phyloP scores from a whole-genome alignment of 2,888 invertebrate species.

The Temnothorax rugatulus region DNA sequence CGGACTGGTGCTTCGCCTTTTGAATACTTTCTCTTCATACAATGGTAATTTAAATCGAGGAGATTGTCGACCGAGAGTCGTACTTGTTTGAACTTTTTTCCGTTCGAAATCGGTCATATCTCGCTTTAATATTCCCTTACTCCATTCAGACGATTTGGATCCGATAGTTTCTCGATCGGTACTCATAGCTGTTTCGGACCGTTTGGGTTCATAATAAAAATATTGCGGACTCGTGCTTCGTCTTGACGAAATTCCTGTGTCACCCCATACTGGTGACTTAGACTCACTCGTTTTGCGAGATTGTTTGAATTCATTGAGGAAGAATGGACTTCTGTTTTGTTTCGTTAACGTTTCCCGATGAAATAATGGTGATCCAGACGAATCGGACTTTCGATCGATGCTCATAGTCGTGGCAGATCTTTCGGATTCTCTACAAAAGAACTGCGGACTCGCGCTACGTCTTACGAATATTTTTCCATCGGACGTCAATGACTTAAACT shows the following conservation, averaged over 20 bases:
- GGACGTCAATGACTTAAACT: conserved; percentile 36
- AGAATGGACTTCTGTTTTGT: conserved; percentile 10
- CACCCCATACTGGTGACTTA: not conserved
- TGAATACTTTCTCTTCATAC: not conserved
- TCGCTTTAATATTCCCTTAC: not conserved
- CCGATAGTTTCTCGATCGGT: not conserved
- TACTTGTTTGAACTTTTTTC: not conserved
- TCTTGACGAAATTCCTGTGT: not conserved
- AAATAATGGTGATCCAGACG: conserved; percentile 14
- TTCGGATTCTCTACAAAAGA: conserved; percentile 43
- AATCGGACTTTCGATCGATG: not conserved
- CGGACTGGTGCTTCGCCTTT: conserved; percentile 26
- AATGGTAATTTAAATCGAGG: not conserved
- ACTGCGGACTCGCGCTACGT: conserved; percentile 40
- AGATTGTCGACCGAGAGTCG: not conserved
- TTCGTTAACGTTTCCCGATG: conserved; percentile 1
- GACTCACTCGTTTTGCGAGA: conserved; percentile 16
- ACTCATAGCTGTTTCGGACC: not conserved
- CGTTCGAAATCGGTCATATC: not conserved
- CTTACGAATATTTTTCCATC: conserved; percentile 36
- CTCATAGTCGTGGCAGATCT: conserved; percentile 8
- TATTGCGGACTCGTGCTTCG: conserved; percentile 17
- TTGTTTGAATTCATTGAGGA: not conserved
- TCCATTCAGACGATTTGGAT: not conserved
- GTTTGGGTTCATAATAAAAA: not conserved